phyloP scores from a whole-genome alignment of 2,888 invertebrate species.

The Lithophane socia region DNA sequence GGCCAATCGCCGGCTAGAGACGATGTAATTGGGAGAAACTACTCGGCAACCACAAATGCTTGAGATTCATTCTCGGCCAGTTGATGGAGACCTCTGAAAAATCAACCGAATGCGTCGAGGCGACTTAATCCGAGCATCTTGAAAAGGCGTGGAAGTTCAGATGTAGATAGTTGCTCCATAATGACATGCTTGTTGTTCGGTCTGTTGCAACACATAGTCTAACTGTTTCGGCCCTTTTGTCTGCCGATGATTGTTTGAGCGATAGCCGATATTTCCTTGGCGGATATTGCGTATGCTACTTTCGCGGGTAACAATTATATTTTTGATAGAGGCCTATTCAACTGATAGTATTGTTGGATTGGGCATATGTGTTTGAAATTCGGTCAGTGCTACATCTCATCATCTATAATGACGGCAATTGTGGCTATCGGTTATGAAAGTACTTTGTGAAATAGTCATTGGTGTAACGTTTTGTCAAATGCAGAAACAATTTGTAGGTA shows the following conservation, averaged over 20 bases:
- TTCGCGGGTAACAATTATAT: slow-evolving; percentile 77
- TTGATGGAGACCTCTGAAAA: slow-evolving; percentile 77
- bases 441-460: slow-evolving; percentile 47
- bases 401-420: slow-evolving; percentile 64
- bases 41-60: slow-evolving; percentile 87
- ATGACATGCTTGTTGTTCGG: slow-evolving; percentile 82
- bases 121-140: slow-evolving; percentile 60
- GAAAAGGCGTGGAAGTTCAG: slow-evolving; percentile 74
- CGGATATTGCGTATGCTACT: slow-evolving; percentile 74
- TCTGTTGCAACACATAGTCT: slow-evolving; percentile 79
- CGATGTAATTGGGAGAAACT: slow-evolving; percentile 90
- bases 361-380: slow-evolving; percentile 59
- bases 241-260: slow-evolving; percentile 80
- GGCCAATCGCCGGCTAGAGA: slow-evolving; percentile 88
- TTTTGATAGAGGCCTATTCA: slow-evolving; percentile 66
- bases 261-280: slow-evolving; percentile 79
- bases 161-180: slow-evolving; percentile 77
- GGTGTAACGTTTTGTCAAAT: slow-evolving; percentile 24
- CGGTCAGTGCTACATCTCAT: slow-evolving; percentile 59
- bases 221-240: slow-evolving; percentile 88
- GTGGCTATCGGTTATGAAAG: slow-evolving; percentile 49
- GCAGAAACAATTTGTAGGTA: slow-evolving; percentile 11
- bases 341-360: slow-evolving; percentile 55
- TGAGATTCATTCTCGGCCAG: slow-evolving; percentile 82
- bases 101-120: slow-evolving; percentile 64